phyloP scores from a whole-genome alignment of 2,888 invertebrate genomes.

The Cepaea hortensis region DNA sequence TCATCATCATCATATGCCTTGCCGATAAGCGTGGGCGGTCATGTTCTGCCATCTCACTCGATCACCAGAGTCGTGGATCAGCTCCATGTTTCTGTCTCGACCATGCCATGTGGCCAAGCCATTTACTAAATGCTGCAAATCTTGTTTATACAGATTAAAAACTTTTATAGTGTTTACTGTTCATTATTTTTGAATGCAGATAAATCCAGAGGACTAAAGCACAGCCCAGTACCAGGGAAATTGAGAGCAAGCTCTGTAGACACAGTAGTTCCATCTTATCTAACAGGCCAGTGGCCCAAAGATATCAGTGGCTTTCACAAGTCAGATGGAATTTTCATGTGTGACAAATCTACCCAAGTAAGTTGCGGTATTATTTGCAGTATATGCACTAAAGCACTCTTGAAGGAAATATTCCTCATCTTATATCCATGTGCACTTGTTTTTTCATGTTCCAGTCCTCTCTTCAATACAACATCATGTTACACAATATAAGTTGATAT shows the following conservation, averaged over 20 bases:
- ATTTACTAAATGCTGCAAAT: too few relatives aligned
- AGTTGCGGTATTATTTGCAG: neutral
- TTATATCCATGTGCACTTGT: neutral
- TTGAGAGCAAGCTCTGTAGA: slow-evolving; percentile 64
- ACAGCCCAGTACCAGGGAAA: slow-evolving; percentile 48
- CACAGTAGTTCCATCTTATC: slow-evolving; percentile 62
- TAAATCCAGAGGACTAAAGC: slow-evolving; percentile 56
- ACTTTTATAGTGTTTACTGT: too few relatives aligned
- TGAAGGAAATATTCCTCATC: neutral
- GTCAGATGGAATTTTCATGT: slow-evolving; percentile 56
- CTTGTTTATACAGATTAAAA: too few relatives aligned
- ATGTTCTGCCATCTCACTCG: too few relatives aligned
- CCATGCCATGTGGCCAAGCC: too few relatives aligned
- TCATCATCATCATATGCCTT: too few relatives aligned
- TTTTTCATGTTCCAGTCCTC: neutral
- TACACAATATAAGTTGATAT: too few relatives aligned
- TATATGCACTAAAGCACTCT: neutral
- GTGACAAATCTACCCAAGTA: slow-evolving; percentile 67
- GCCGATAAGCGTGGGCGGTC: too few relatives aligned
- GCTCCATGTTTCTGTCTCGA: too few relatives aligned
- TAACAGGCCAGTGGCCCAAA: slow-evolving; percentile 68
- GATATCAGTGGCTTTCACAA: slow-evolving; percentile 59
- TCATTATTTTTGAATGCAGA: slow-evolving; percentile 51
- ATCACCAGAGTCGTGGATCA: too few relatives aligned
- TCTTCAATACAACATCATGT: neutral